Base-by-base conservation (phyloP, 2,797 vertebrate genomes). In the Sebastes iracundus region DNA sequence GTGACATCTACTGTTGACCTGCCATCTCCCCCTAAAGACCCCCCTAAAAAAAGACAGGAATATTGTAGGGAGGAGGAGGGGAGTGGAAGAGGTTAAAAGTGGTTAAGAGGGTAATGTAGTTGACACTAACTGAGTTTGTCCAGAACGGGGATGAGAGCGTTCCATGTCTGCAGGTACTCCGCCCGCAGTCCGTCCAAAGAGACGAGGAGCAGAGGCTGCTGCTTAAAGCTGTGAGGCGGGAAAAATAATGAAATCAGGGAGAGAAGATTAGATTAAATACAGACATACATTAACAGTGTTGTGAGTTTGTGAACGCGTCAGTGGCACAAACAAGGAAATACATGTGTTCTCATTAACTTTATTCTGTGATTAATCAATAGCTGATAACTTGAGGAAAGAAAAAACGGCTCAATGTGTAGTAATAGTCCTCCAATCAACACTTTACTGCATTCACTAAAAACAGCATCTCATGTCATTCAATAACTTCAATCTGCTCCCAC, bases 111-210 rank as follows among this genome's bases (percentile, higher is more conserved):
- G 5, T 6, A 33, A 58, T 0, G 13, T 12, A 16, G 11, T 38
- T 2, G 6, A 28, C 1, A 88, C 93, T 91, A 2, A 96, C 95
- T 85, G 46, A 96, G 93, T 83, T 96, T 96, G 52, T 92, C 69
- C 71, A 96, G 84, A 1, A 95, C 94, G 0, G 96, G 96, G 12
- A 95, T 28, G 2, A 95, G 52, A 0, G 67, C 2, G 1, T 46
- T 63, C 95, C 95, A 96, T 0, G 90, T 93, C 60, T 83, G 90
- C 72, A 95, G 82, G 75, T 96, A 96, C 32, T 96, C 95, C 0
- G 96, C 94, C 33, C 95, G 86, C n/a, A 96, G 88, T 5, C 96
- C 96, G 6, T 96, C 96, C 88, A 96, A 23, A 10, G 95, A 96
- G 20, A 96, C 66, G 1, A 96, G 90, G 7, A 96, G 92, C 72